Base-by-base conservation (phyloP, 2,113 vertebrate genomes). In the Psettodes erumei region DNA sequence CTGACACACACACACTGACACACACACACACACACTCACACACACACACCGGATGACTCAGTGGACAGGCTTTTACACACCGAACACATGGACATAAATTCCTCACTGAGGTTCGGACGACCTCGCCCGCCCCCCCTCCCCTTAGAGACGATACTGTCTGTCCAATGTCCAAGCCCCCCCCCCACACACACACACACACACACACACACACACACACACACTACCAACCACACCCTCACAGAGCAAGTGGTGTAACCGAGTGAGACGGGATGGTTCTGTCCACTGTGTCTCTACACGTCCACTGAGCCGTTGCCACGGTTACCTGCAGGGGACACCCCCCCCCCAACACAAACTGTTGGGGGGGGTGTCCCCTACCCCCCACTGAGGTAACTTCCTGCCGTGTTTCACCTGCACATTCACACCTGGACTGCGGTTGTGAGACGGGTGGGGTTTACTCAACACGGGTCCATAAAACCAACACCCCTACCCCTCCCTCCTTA, bases 31-130 rank as follows among this genome's bases (percentile, higher is more conserved):
- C 53, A 23, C 61, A 66, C 53, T 16, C 81, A 19, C 75, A 42
- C 62, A 13, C 56, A 8, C 1, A 15, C 7, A 7, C 47, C 56
- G 19, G 4, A 60, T 84, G 84, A 87, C 66, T 81, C 81, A 85
- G n/a, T 33, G 65, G 37, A 27, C 1, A 66, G 13, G 73, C 70
- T 76, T 76, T 83, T 70, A 78, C 86, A 71, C 83, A 75, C 35
- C 21, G 38, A 64, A 32, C 64, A 38, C 66, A 53, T 47, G 54
- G 69, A 32, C 73, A 81, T 48, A 51, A 72, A 87, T 80, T 86
- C 83, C 85, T 80, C 81, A 65, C 54, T 0, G 16, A 67, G 37
- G 67, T 25, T 82, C 28, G 0, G 33, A 82, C 33, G 11, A 8
- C 23, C 32, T 32, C 43, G n/a, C 58, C 63, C 59, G 11, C 55